A percentile compares a stretch with the other conserved stretches of the same genome.
Conservation (phyloP, 2,797 vertebrate genomes). For the Vultur gryphus region DNA sequence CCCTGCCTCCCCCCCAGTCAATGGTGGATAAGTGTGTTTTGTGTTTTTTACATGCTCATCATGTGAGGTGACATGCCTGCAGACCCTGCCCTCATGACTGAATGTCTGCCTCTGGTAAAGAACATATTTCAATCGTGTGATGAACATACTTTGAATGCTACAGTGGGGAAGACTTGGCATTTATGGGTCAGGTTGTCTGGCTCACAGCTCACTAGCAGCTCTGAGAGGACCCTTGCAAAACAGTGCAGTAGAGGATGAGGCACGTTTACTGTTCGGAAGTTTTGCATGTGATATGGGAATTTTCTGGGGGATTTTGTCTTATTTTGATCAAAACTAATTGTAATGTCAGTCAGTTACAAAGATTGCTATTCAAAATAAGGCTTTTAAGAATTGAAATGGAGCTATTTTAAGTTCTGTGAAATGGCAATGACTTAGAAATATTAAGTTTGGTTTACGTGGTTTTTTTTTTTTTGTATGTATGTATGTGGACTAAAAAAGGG, state of each 20-base stretch:
- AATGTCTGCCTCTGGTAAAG: not conserved
- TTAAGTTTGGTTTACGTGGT: not conserved
- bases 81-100: not conserved
- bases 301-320: not conserved
- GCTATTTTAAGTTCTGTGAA: not conserved
- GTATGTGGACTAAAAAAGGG: not conserved
- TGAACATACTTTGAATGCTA: not conserved
- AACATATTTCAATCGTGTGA: rapidly evolving
- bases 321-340: not conserved
- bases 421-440: not conserved
- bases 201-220: not conserved
- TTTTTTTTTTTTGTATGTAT: not conserved
- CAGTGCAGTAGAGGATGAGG: not conserved
- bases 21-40: no score
- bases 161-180: no score
- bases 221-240: not conserved
- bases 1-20: no score
- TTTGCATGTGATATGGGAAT: not conserved
- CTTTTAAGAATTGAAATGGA: not conserved
- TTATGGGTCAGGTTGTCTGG: not conserved
- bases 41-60: not conserved
- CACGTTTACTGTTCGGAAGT: not conserved
- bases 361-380: not conserved
- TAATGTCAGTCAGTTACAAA: not conserved
- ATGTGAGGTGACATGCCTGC: not conserved